Conservation (phyloP, 1,140 invertebrate species). For the Sarcophaga bullata region DNA sequence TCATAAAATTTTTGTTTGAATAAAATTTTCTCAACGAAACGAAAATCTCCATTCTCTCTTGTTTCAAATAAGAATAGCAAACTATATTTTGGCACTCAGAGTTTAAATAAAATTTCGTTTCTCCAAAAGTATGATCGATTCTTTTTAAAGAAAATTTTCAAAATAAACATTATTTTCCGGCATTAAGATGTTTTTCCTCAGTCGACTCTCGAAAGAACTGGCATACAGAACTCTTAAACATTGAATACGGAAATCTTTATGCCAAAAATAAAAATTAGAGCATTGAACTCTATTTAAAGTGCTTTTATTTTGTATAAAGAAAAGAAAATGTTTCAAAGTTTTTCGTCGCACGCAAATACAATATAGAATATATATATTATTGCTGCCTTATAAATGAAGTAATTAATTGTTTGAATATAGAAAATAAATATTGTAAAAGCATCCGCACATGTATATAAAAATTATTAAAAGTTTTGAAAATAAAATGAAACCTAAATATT, state of each 20-base stretch:
- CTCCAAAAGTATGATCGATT: too few relatives aligned
- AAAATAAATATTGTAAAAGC: slow-evolving; percentile 14
- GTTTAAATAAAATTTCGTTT: too few relatives aligned
- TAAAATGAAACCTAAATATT: not conserved
- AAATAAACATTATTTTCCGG: too few relatives aligned
- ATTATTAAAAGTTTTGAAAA: not conserved
- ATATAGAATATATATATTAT: not conserved
- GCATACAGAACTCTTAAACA: not conserved
- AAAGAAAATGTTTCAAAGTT: slow-evolving; percentile 21
- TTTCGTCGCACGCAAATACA: slow-evolving; percentile 1
- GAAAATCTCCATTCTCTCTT: too few relatives aligned
- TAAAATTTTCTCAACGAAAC: not conserved
- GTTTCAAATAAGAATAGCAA: too few relatives aligned
- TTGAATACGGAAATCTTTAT: not conserved
- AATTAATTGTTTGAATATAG: slow-evolving; percentile 28
- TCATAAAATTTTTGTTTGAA: not conserved
- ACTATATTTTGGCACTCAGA: too few relatives aligned
- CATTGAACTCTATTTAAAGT: slow-evolving; percentile 31
- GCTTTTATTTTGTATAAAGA: not conserved
- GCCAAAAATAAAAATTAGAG: not conserved
- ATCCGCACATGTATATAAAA: not conserved
- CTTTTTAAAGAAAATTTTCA: too few relatives aligned
- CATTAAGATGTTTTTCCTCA: not conserved
- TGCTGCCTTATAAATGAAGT: slow-evolving; percentile 5
- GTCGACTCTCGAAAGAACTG: slow-evolving; percentile 25